These are phyloP conservation scores for Xiphophorus maculatus DNA, from an alignment of 2,113 vertebrate genomes.

Conservation along the genomic window DNA sequence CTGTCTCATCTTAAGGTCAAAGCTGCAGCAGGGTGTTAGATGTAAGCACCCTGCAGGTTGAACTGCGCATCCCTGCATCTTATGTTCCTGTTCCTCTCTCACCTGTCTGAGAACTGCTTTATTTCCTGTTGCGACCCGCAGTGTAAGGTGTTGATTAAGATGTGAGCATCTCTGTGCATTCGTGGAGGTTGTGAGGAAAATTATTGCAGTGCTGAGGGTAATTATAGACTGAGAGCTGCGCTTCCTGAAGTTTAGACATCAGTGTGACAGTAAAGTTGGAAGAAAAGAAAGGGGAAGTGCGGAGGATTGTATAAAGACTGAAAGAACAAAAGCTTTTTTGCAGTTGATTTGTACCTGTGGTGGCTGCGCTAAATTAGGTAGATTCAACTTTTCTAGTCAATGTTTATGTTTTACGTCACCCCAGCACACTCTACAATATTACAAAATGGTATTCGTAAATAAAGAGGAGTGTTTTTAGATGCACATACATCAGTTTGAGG, in stretches of 20 bases:
- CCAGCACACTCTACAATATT: neutral
- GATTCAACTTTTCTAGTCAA: too few relatives aligned
- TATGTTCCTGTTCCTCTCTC: neutral
- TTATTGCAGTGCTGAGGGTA: constrained; percentile 30
- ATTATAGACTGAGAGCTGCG: constrained; percentile 11
- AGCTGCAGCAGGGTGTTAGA: neutral
- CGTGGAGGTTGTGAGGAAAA: constrained; percentile 4
- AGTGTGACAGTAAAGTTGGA: neutral
- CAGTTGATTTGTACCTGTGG: constrained; percentile 1
- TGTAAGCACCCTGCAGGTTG: neutral
- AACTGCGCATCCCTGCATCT: neutral
- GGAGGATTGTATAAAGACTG: neutral
- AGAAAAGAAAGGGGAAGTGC: neutral
- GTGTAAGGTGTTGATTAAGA: constrained; percentile 6
- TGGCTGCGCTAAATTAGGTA: neutral
- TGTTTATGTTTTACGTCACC: neutral
- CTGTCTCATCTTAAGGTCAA: neutral
- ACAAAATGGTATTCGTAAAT: neutral
- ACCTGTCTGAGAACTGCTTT: constrained; percentile 29
- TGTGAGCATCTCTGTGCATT: constrained; percentile 9
- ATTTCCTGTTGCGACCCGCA: constrained; percentile 20
- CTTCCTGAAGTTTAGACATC: constrained; percentile 20
- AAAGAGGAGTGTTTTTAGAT: neutral
- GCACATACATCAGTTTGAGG: neutral
- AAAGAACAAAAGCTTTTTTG: neutral